phyloP scores from a whole-genome alignment of 2,113 vertebrate genomes.

The Macrotus californicus region DNA sequence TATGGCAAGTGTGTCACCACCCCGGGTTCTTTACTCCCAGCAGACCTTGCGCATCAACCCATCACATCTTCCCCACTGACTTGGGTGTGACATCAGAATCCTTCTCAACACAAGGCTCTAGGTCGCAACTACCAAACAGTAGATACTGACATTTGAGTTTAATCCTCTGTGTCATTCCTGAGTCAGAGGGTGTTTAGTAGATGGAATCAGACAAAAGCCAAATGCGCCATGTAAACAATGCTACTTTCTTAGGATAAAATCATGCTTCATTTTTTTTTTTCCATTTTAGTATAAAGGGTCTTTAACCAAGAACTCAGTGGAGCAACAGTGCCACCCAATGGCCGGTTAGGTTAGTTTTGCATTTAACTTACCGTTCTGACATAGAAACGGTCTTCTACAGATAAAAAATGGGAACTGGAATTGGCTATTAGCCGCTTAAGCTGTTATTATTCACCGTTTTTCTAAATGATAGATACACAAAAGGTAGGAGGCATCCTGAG shows the following conservation, averaged over 20 bases:
- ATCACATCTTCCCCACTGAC: background rate
- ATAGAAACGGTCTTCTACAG: background rate
- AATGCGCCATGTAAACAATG: constrained; percentile 47
- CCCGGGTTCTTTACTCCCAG: background rate
- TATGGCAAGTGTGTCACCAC: background rate
- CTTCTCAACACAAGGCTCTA: background rate
- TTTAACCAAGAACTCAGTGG: constrained; percentile 56
- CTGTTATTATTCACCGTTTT: background rate
- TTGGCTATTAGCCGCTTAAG: background rate
- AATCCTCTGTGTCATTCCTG: background rate
- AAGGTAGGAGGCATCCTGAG: constrained; percentile 7
- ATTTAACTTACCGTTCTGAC: background rate
- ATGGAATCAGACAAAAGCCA: constrained; percentile 26
- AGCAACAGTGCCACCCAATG: constrained; percentile 83
- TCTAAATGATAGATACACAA: constrained; percentile 24
- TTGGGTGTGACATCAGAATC: background rate
- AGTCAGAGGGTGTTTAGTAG: background rate
- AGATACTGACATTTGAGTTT: background rate
- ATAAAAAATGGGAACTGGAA: constrained; percentile 17
- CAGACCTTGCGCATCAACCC: background rate
- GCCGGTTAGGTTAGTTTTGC: constrained; percentile 33
- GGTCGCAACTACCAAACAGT: background rate
- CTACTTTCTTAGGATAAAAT: constrained; percentile 57
- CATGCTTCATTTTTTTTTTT: constrained; percentile 25
- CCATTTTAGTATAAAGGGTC: background rate